phyloP scores from a whole-genome alignment of 2,113 vertebrate species.

The Octodon degus region DNA sequence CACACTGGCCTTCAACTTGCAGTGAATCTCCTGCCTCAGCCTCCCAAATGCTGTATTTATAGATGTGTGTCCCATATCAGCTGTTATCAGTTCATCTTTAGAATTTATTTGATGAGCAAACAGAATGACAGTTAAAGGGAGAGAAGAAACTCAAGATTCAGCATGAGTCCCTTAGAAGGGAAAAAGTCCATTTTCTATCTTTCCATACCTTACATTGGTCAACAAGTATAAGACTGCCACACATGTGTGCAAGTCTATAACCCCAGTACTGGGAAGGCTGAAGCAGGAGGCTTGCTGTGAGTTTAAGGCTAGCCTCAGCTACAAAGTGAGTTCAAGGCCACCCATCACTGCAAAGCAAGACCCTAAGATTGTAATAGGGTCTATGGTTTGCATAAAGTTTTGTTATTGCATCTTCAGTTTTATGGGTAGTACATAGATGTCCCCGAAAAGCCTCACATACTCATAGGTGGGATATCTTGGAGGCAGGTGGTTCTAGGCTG shows the following conservation, averaged over 20 bases:
- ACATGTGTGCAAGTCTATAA: not conserved
- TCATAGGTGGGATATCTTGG: not conserved
- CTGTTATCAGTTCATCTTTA: not conserved
- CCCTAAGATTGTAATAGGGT: not conserved
- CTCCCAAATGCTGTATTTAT: not conserved
- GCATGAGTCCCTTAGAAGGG: not conserved
- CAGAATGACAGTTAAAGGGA: not conserved
- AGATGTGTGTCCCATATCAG: not conserved
- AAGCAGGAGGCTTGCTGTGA: not conserved
- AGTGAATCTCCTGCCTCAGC: not conserved
- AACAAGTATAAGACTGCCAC: not conserved
- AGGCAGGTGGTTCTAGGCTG: not conserved
- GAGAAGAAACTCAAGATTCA: not conserved
- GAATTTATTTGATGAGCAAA: slow-evolving; percentile 13
- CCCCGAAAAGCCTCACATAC: not conserved
- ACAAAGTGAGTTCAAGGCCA: not conserved
- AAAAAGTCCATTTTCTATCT: not conserved
- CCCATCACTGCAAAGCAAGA: not conserved
- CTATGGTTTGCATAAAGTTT: not conserved
- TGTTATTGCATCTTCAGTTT: not conserved
- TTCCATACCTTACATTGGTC: not conserved
- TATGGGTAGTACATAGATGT: not conserved
- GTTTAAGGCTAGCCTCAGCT: not conserved
- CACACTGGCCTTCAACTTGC: not conserved
- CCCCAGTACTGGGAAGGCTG: not conserved